Evolutionary conservation across 37 sponge, comb jelly and placozoan species (phyloP).

Genomic region (Halichondria panicea): DNA sequence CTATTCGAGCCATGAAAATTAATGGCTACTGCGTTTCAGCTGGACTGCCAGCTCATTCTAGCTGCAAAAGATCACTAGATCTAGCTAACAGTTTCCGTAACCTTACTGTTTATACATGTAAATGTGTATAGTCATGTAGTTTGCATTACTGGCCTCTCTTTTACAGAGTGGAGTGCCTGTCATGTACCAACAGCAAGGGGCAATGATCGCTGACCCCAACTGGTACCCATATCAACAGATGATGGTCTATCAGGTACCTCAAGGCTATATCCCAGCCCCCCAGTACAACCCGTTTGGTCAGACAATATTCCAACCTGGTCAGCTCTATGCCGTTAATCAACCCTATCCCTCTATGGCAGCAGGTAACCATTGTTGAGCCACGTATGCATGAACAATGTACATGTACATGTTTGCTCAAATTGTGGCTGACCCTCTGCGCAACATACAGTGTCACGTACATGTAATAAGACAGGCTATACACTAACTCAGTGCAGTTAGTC

Average conservation of each 20-base stretch:
- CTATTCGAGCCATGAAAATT: neutral
- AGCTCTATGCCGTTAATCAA: no score
- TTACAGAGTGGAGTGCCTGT: slow-evolving; percentile 25
- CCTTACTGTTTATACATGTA: neutral
- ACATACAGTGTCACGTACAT: no score
- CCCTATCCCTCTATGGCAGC: no score
- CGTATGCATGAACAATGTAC: no score
- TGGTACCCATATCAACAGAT: slow-evolving; percentile 55
- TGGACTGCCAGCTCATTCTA: slow-evolving; percentile 10
- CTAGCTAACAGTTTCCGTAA: neutral
- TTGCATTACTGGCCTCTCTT: slow-evolving; percentile 2
- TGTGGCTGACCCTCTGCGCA: no score
- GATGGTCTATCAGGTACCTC: slow-evolving; percentile 44
- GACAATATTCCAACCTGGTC: no score
- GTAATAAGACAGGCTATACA: no score
- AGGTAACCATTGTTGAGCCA: no score
- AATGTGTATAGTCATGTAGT: neutral
- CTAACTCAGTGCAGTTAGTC: no score
- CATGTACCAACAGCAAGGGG: slow-evolving; percentile 33
- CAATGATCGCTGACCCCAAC: slow-evolving; percentile 35
- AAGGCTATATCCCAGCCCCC: slow-evolving; percentile 20
- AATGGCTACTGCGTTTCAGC: neutral
- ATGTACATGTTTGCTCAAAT: no score
- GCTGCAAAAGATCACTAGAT: neutral
- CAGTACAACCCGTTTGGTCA: no score